Evolutionary conservation across 2,113 vertebrate species (phyloP).

Genomic region (Helogale parvula): DNA sequence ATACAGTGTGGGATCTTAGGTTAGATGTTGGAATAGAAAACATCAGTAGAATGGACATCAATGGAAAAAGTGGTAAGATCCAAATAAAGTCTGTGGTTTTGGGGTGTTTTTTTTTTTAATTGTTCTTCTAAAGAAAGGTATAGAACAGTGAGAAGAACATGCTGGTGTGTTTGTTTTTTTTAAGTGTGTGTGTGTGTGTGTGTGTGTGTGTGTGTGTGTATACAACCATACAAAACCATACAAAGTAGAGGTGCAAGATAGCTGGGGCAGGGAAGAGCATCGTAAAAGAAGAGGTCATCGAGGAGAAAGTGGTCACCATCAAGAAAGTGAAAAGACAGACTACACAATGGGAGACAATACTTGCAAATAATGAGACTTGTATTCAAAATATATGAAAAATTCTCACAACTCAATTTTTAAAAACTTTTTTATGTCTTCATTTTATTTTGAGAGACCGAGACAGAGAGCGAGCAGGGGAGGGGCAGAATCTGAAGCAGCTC

Average conservation of each 20-base stretch:
- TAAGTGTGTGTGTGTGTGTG: background rate
- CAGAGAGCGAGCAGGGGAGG: no score
- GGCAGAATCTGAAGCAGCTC: no score
- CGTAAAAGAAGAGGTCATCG: background rate
- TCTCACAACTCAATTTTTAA: no score
- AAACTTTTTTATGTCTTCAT: no score
- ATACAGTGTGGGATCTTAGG: background rate
- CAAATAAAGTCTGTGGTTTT: background rate
- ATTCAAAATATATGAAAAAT: background rate
- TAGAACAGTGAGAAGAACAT: background rate
- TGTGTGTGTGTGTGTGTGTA: background rate
- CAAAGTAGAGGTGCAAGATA: background rate
- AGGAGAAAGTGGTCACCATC: background rate
- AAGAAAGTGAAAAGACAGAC: background rate
- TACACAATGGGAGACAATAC: background rate
- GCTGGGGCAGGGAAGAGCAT: background rate
- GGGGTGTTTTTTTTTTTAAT: background rate
- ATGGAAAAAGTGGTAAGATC: background rate
- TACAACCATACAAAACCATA: background rate
- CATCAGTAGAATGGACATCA: background rate
- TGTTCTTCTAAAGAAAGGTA: background rate
- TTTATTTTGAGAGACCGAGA: no score
- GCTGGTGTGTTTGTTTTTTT: conserved; percentile 8
- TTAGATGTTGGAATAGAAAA: background rate
- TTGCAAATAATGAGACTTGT: background rate